Evolutionary conservation across 1,140 invertebrate genomes (phyloP).

Genomic region (Aphelinus certus): DNA sequence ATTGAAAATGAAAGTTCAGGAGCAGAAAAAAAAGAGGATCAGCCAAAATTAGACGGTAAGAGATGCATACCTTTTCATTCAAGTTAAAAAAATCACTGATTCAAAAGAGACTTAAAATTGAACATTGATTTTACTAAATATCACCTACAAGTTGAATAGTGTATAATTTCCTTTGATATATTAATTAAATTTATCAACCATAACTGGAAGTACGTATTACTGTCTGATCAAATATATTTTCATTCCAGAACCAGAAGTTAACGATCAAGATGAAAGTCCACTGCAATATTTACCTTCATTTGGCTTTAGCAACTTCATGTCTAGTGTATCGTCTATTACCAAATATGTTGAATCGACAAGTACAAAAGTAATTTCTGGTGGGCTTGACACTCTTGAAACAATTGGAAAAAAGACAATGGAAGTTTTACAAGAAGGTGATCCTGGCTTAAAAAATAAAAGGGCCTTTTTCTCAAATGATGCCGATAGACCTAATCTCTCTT

Average conservation of each 20-base stretch:
- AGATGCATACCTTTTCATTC: not conserved
- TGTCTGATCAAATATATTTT: not conserved
- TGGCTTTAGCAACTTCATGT: slow-evolving; percentile 73
- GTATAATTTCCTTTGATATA: not conserved
- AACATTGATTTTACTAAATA: too few relatives aligned
- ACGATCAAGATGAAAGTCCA: slow-evolving; percentile 41
- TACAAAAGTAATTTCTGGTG: slow-evolving; percentile 82
- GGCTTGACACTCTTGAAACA: slow-evolving; percentile 87
- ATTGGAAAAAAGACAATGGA: slow-evolving; percentile 95
- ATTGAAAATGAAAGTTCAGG: slow-evolving; percentile 60
- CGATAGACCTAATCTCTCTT: slow-evolving; percentile 67
- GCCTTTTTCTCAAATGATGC: slow-evolving; percentile 71
- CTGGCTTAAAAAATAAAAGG: slow-evolving; percentile 83
- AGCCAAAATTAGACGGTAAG: slow-evolving; percentile 34
- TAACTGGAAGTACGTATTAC: too few relatives aligned
- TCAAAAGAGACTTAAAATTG: too few relatives aligned
- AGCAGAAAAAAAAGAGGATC: slow-evolving; percentile 55
- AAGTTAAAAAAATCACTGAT: not conserved
- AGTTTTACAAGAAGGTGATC: slow-evolving; percentile 89
- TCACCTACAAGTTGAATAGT: not conserved
- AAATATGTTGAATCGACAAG: slow-evolving; percentile 79
- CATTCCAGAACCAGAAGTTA: slow-evolving; percentile 42
- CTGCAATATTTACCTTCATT: slow-evolving; percentile 57
- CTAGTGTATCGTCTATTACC: slow-evolving; percentile 73
- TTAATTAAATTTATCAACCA: not conserved